Conservation (phyloP, 2,797 vertebrate genomes). For the Smutsia gigantea region DNA sequence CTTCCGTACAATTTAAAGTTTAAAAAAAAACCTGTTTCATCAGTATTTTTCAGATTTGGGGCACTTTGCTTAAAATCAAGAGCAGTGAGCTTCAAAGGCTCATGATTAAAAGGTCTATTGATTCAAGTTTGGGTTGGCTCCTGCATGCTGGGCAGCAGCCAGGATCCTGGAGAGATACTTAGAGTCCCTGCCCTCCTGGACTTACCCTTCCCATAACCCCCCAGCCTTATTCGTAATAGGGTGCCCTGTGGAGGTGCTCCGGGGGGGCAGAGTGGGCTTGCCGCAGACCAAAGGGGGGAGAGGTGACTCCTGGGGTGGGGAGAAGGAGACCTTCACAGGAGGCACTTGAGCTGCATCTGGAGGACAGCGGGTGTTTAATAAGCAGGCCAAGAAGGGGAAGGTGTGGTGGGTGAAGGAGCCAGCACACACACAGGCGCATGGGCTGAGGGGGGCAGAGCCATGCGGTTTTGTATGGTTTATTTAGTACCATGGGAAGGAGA, state of each 20-base stretch:
- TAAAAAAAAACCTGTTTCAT: not conserved
- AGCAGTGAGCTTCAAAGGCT: not conserved
- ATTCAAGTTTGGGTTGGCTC: not conserved
- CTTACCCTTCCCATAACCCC: not conserved
- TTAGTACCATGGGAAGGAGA: not conserved
- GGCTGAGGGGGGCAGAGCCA: not conserved
- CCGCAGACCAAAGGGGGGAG: not conserved
- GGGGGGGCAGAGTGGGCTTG: accelerated
- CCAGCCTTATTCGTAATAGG: accelerated
- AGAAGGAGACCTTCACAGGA: not conserved
- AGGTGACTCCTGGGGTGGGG: accelerated
- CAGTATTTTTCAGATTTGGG: not conserved
- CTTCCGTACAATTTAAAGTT: not conserved
- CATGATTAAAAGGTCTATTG: not conserved
- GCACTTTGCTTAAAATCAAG: not conserved
- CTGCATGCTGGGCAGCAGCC: too few species aligned
- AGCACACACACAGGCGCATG: accelerated
- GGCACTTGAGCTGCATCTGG: not conserved
- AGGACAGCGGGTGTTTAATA: not conserved
- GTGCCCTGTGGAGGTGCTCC: accelerated
- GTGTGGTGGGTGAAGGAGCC: too few species aligned
- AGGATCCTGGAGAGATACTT: not conserved
- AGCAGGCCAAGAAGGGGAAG: not conserved
- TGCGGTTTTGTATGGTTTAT: not conserved
- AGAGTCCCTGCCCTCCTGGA: not conserved